Evolutionary conservation across 2,888 invertebrate genomes (phyloP), one percentile per base, ranked within the genome.

Genomic region (Dasysyrphus albostriatus): DNA sequence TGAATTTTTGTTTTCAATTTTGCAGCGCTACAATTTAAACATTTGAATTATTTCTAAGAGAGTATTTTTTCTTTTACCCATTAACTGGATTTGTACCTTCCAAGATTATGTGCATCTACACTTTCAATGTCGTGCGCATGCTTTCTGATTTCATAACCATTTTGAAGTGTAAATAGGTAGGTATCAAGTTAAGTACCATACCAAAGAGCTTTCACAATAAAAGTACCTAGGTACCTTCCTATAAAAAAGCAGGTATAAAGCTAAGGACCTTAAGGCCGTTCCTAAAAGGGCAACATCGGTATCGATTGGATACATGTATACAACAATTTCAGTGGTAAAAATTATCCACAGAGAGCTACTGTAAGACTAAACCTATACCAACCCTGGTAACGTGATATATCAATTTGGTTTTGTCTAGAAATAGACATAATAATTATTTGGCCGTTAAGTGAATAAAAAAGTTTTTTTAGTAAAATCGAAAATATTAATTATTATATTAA

Each of bases 301-400:
- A 44, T 44, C 16, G 7, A 44, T 44, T 44, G 37, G n/a, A n/a
- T 44, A 54, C 49, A 73, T 59, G 49, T n/a, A n/a, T 79, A 82
- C 32, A 39, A 65, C 65, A 73, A 61, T 10, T 19, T 37, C 32
- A 59, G 59, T 32, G 54, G 54, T 59, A 77, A 69, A 67, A n/a
- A 37, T n/a, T 47, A 73, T 19, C 58, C 34, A 37, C 59, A 14
- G 39, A n/a, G n/a, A n/a, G 6, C 14, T 5, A 42, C 16, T 61
- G 4, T 12, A 10, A 54, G 63, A 61, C 2, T 69, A 14, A 14
- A 42, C 14, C 3, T 14, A 14, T n/a, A 5, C 14, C 3, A 61
- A 42, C 58, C 59, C 37, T 59, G 58, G 75, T 79, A 84, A 75
- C 79, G 83, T 84, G 80, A 4, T 4, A 75, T 84, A 58, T 39